Evolutionary conservation across 2,888 invertebrate species (phyloP).

Genomic region (Philhelius pedissequus): DNA sequence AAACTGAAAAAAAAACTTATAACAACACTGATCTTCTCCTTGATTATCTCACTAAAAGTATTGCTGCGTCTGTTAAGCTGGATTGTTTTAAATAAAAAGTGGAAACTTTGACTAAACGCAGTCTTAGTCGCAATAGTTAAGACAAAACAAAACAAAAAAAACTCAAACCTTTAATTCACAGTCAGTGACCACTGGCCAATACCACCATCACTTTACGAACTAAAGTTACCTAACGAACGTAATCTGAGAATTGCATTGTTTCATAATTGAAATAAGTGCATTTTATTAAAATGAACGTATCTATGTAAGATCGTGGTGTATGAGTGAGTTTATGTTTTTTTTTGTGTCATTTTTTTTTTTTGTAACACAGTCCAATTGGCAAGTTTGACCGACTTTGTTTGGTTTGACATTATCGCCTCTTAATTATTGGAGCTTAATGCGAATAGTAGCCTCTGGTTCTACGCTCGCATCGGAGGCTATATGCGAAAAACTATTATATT

Average conservation of each 20-base stretch:
- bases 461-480: slow-evolving; percentile 19
- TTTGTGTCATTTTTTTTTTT: not conserved
- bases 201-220: not conserved
- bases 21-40: not conserved
- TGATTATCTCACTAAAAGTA: not conserved
- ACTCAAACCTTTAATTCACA: slow-evolving; percentile 59
- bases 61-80: not conserved
- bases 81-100: slow-evolving; percentile 27
- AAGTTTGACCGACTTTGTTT: slow-evolving; percentile 60
- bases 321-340: not conserved
- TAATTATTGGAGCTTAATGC: slow-evolving; percentile 64
- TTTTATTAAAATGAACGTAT: slow-evolving; percentile 11
- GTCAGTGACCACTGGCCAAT: slow-evolving; percentile 54
- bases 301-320: not conserved
- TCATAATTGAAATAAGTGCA: slow-evolving; percentile 68
- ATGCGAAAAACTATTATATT: slow-evolving; percentile 39
- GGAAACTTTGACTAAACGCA: slow-evolving; percentile 32
- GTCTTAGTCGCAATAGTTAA: slow-evolving; percentile 30
- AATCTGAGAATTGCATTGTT: slow-evolving; percentile 67
- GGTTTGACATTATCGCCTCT: slow-evolving; percentile 60
- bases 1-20: too few relatives aligned
- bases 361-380: slow-evolving; percentile 58
- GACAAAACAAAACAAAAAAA: not conserved
- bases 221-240: slow-evolving; percentile 59
- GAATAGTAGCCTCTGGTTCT: slow-evolving; percentile 6